phyloP scores from a whole-genome alignment of 2,113 vertebrate species.

The Orthochromis malagaraziensis region DNA sequence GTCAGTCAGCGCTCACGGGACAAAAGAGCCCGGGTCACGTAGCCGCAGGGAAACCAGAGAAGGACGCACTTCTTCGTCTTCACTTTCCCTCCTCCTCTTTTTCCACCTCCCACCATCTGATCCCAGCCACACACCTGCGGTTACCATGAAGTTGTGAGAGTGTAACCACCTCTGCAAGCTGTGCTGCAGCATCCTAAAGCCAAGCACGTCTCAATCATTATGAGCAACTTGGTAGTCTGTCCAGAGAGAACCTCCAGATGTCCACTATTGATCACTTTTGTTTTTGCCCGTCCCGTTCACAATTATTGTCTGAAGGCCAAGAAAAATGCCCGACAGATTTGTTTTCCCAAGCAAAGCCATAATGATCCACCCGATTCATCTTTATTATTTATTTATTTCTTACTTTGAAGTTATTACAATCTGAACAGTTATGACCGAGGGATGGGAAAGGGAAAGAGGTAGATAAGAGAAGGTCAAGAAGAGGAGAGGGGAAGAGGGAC shows the following conservation, averaged over 20 bases:
- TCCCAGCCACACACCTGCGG: conserved; percentile 73
- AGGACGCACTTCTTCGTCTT: conserved; percentile 78
- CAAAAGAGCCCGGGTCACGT: conserved; percentile 89
- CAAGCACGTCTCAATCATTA: background rate
- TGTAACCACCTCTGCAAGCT: conserved; percentile 80
- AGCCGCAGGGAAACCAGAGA: conserved; percentile 90
- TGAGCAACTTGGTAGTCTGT: background rate
- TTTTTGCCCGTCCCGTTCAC: background rate
- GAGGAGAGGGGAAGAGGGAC: background rate
- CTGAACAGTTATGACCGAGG: background rate
- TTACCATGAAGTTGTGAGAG: conserved; percentile 78
- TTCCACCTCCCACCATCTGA: conserved; percentile 74
- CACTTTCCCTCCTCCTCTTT: conserved; percentile 80
- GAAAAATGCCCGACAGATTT: background rate
- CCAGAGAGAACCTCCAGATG: conserved; percentile 74
- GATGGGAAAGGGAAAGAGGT: background rate
- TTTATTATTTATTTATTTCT: background rate
- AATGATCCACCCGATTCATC: background rate
- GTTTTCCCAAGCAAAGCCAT: rapidly evolving
- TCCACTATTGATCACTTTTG: background rate
- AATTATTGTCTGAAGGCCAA: background rate
- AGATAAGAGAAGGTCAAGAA: background rate
- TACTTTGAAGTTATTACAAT: background rate
- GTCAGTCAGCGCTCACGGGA: conserved; percentile 89
- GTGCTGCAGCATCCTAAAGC: conserved; percentile 58